These are phyloP conservation scores for Crocodylus rhombifer DNA, from an alignment of 2,797 vertebrate species.

Conservation along the genomic window DNA sequence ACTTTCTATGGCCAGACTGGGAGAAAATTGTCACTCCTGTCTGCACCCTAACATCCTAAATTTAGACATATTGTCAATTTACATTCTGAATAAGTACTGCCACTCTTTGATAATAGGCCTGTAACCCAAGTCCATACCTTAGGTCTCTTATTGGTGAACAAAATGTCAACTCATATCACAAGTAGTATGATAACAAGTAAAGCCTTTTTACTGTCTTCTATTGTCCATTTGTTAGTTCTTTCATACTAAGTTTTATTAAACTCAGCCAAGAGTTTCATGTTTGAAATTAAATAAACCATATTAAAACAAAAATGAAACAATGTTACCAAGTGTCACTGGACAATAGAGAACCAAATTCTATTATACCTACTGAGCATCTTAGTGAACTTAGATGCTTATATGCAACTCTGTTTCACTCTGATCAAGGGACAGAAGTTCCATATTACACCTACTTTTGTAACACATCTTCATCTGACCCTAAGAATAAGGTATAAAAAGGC, in stretches of 20 bases:
- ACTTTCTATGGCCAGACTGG: no score
- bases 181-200: background rate
- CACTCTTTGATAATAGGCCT: background rate
- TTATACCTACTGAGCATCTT: no score
- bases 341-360: background rate
- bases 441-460: no score
- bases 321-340: background rate
- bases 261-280: background rate
- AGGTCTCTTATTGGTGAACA: background rate
- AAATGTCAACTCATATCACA: background rate
- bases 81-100: background rate
- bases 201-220: background rate
- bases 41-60: no score
- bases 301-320: background rate
- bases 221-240: background rate
- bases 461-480: no score
- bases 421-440: no score
- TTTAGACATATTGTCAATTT: no score
- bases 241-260: background rate
- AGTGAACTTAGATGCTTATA: no score
- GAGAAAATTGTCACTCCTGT: no score
- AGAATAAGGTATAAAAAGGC: no score
- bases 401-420: no score
- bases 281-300: background rate
- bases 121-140: background rate